Evolutionary conservation across 1,140 invertebrate species (phyloP).

Genomic region (Colletes gigas): DNA sequence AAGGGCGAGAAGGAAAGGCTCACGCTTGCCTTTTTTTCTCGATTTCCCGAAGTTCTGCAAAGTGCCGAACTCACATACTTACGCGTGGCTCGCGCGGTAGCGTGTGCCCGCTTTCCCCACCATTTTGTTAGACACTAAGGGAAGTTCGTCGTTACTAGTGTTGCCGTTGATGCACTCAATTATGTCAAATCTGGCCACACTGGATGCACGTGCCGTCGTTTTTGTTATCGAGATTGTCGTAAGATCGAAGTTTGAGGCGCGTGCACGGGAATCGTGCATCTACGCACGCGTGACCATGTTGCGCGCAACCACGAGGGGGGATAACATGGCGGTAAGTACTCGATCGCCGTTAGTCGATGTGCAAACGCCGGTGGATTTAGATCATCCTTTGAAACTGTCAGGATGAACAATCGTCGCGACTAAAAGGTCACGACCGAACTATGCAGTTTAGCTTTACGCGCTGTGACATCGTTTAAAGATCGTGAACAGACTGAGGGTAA

Average conservation of each 20-base stretch:
- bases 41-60: too few relatives aligned
- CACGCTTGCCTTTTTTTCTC: too few relatives aligned
- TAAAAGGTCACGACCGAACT: neutral
- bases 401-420: neutral
- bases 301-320: conserved; percentile 27
- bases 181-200: too few relatives aligned
- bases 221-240: conserved; percentile 53
- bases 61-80: too few relatives aligned
- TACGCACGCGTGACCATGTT: conserved; percentile 45
- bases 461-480: neutral
- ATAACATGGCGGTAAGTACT: conserved; percentile 40
- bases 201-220: conserved; percentile 45
- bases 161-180: too few relatives aligned
- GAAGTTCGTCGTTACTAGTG: too few relatives aligned
- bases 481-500: too few relatives aligned
- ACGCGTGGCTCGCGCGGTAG: too few relatives aligned
- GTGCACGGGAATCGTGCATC: conserved; percentile 30
- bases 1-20: too few relatives aligned
- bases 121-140: too few relatives aligned
- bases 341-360: conserved; percentile 40
- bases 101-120: too few relatives aligned
- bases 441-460: neutral
- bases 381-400: neutral
- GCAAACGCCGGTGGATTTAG: conserved; percentile 17
- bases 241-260: conserved; percentile 25